These are phyloP conservation scores for Sebastiscus tertius DNA, from an alignment of 2,797 vertebrate species.

Conservation along the genomic window DNA sequence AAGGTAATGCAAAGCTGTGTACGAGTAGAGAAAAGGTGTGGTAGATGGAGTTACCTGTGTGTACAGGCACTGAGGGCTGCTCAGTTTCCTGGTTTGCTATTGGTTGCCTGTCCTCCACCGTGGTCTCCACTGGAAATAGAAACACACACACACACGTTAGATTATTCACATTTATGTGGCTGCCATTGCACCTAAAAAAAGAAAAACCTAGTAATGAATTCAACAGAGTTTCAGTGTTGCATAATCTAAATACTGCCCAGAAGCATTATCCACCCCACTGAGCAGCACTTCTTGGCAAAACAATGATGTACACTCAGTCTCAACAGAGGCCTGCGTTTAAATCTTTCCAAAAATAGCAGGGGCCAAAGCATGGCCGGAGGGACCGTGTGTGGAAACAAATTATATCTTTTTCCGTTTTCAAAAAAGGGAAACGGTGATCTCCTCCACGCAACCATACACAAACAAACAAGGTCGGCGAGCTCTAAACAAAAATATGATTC, in stretches of 20 bases:
- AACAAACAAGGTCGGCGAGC: slow-evolving; percentile 73
- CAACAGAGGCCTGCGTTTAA: slow-evolving; percentile 48
- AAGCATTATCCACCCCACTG: slow-evolving; percentile 63
- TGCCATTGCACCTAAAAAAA: not conserved
- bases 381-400: slow-evolving; percentile 55
- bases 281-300: slow-evolving; percentile 62
- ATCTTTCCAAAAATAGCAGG: slow-evolving; percentile 61
- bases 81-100: slow-evolving; percentile 76
- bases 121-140: slow-evolving; percentile 77
- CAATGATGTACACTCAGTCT: slow-evolving; percentile 52
- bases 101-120: slow-evolving; percentile 73
- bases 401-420: slow-evolving; percentile 63
- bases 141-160: slow-evolving; percentile 44
- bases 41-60: slow-evolving; percentile 75
- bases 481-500: slow-evolving; percentile 47
- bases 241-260: slow-evolving; percentile 60
- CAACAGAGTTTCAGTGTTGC: slow-evolving; percentile 61
- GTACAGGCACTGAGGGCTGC: slow-evolving; percentile 75
- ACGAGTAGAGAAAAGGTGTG: not conserved
- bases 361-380: slow-evolving; percentile 32
- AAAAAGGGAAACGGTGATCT: slow-evolving; percentile 56
- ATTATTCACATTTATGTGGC: slow-evolving; percentile 36
- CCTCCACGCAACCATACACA: slow-evolving; percentile 62
- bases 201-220: slow-evolving; percentile 30
- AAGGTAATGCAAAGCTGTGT: not conserved